A percentile compares a stretch with the other conserved stretches of the same genome.
Evolutionary conservation across 2,113 vertebrate species (phyloP).

Genomic region (Pseudorasbora parva): DNA sequence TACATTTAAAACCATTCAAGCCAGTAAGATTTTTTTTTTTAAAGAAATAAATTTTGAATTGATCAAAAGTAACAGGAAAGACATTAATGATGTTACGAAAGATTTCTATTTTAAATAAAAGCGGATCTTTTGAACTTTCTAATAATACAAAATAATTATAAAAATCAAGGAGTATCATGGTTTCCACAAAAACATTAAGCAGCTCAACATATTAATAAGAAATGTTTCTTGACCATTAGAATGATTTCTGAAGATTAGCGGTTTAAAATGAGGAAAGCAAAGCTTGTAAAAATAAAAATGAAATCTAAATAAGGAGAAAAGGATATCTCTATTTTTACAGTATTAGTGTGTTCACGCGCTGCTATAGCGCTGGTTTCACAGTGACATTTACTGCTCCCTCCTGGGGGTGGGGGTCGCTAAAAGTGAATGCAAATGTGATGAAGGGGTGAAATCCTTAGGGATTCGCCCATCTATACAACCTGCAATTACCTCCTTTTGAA

Average conservation of each 20-base stretch:
- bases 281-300: conserved; percentile 26
- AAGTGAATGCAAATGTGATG: conserved; percentile 58
- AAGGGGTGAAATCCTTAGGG: conserved; percentile 55
- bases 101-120: too few species aligned
- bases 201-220: too few species aligned
- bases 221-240: too few species aligned
- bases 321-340: conserved; percentile 47
- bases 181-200: too few species aligned
- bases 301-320: conserved; percentile 16
- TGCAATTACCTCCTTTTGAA: conserved; percentile 63
- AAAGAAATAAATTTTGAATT: too few species aligned
- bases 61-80: too few species aligned
- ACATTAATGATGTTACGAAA: too few species aligned
- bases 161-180: too few species aligned
- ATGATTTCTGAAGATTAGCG: not conserved
- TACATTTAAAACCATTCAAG: too few species aligned
- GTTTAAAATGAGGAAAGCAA: conserved; percentile 5
- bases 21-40: too few species aligned
- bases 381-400: conserved; percentile 58
- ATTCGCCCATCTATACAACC: conserved; percentile 62
- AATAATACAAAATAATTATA: too few species aligned
- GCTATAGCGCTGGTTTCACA: conserved; percentile 50
- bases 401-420: conserved; percentile 52
- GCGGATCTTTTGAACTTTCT: too few species aligned
- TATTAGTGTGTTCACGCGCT: conserved; percentile 44